Evolutionary conservation across 2,113 vertebrate species (phyloP).

Genomic region (Solea solea): DNA sequence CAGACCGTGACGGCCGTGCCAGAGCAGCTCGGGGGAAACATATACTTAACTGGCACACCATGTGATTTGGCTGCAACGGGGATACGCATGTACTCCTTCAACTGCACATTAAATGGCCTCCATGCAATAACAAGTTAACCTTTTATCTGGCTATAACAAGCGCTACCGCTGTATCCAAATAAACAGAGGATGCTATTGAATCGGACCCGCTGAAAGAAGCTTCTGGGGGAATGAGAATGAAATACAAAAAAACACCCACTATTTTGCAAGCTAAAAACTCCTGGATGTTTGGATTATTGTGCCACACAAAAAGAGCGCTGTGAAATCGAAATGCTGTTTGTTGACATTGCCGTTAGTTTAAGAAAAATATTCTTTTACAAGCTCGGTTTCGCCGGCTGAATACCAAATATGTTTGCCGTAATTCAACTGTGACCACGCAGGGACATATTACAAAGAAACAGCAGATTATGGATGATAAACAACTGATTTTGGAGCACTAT

Average conservation of each 20-base stretch:
- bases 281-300: conserved; percentile 56
- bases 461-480: conserved; percentile 26
- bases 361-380: conserved; percentile 39
- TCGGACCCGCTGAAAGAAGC: conserved; percentile 45
- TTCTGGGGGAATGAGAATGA: conserved; percentile 42
- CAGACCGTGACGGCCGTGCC: conserved; percentile 68
- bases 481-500: conserved; percentile 13
- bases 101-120: conserved; percentile 77
- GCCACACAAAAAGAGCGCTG: conserved; percentile 54
- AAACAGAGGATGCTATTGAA: conserved; percentile 71
- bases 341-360: conserved; percentile 59
- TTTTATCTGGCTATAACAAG: conserved; percentile 77
- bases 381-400: conserved; percentile 40
- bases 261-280: conserved; percentile 70
- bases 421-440: conserved; percentile 31
- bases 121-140: conserved; percentile 76
- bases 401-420: conserved; percentile 38
- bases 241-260: conserved; percentile 28
- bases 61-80: conserved; percentile 74
- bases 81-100: conserved; percentile 70
- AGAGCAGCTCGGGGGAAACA: conserved; percentile 62
- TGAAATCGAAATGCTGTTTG: conserved; percentile 68
- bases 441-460: conserved; percentile 9
- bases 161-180: conserved; percentile 65
- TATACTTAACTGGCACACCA: conserved; percentile 76